These are phyloP conservation scores for Brachycybe producta DNA, from an alignment of 2,888 invertebrate species.

Conservation along the genomic window DNA sequence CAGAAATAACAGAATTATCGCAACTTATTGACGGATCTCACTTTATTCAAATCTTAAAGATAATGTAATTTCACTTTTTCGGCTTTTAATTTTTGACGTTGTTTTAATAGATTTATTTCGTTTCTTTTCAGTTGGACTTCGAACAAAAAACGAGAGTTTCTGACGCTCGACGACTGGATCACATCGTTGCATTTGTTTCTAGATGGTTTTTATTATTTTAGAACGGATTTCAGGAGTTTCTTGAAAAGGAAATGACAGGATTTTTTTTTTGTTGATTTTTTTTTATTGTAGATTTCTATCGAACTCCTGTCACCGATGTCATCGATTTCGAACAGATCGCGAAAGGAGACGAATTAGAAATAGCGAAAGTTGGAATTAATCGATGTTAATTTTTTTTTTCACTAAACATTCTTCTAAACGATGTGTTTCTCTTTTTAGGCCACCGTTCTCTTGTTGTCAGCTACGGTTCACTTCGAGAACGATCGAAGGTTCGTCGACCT, in stretches of 20 bases:
- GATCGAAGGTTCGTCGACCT: not conserved
- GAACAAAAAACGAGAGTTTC: not conserved
- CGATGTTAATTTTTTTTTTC: not conserved
- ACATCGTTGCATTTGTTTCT: not conserved
- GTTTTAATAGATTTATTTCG: not conserved
- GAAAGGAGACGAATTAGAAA: slow-evolving; percentile 8
- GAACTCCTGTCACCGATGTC: not conserved
- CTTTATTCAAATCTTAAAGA: slow-evolving; percentile 5
- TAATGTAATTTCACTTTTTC: slow-evolving; percentile 3
- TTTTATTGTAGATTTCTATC: not conserved
- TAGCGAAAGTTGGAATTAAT: slow-evolving; percentile 3
- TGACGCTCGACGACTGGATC: not conserved
- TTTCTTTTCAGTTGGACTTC: not conserved
- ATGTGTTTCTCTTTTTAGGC: not conserved
- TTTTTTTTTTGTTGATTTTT: not conserved
- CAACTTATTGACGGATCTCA: slow-evolving; percentile 9
- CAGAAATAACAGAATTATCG: not conserved
- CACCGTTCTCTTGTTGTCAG: not conserved
- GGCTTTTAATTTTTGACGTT: not conserved
- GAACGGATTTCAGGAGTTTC: not conserved
- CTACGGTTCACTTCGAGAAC: not conserved
- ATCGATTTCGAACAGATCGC: not conserved
- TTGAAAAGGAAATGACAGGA: not conserved
- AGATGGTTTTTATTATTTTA: not conserved
- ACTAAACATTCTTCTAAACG: not conserved